Conservation (phyloP, 2,888 invertebrate genomes). For the Diploptera punctata region DNA sequence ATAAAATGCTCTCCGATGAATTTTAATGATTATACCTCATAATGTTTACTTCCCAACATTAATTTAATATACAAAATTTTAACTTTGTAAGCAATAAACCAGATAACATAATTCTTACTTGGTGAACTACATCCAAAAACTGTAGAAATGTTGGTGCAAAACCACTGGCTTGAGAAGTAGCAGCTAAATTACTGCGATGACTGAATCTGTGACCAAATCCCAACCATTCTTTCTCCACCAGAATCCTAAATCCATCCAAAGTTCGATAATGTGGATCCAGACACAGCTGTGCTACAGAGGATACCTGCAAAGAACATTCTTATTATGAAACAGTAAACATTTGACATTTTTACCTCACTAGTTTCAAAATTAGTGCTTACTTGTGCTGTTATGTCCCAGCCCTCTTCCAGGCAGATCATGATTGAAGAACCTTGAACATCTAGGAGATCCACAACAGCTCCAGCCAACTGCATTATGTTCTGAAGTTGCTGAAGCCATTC, state of each 20-base stretch:
- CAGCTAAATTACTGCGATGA: constrained; percentile 89
- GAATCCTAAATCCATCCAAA: constrained; percentile 86
- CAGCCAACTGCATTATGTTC: constrained; percentile 88
- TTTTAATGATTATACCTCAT: too few relatives aligned
- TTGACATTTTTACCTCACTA: too few relatives aligned
- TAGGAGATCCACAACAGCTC: constrained; percentile 92
- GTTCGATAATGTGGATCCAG: constrained; percentile 96
- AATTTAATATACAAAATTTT: too few relatives aligned
- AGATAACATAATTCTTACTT: too few relatives aligned
- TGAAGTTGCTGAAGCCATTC: constrained; percentile 94
- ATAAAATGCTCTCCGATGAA: too few relatives aligned
- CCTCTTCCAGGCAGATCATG: constrained; percentile 93
- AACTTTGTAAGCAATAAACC: too few relatives aligned
- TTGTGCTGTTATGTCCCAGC: constrained; percentile 94
- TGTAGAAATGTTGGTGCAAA: constrained; percentile 97
- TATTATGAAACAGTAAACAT: too few relatives aligned
- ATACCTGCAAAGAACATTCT: constrained; percentile 66
- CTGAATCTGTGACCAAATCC: constrained; percentile 95
- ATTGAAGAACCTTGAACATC: constrained; percentile 97
- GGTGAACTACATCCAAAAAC: constrained; percentile 95
- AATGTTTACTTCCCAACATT: too few relatives aligned
- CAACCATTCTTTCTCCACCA: constrained; percentile 98
- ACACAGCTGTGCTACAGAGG: constrained; percentile 92
- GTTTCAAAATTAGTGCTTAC: too few relatives aligned
- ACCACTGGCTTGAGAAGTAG: constrained; percentile 83